phyloP scores from a whole-genome alignment of 1,140 invertebrate genomes.

The Hyposmocoma kahamanoa region DNA sequence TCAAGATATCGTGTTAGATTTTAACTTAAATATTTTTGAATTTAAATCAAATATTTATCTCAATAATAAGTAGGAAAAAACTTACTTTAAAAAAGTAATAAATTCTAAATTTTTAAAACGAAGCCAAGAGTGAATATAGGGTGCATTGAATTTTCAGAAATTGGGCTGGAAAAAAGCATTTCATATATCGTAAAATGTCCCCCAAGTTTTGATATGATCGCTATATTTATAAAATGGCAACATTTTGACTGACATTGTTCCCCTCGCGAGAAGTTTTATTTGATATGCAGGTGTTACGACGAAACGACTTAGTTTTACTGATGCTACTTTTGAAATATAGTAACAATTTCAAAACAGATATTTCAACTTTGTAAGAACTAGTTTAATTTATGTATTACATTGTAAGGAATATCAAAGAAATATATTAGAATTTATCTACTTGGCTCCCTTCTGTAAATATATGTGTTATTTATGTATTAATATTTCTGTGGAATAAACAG shows the following conservation, averaged over 20 bases:
- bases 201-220: background rate
- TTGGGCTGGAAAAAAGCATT: background rate
- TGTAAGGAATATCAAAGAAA: too few relatives aligned
- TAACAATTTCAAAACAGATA: too few relatives aligned
- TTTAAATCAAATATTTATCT: too few relatives aligned
- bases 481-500: too few relatives aligned
- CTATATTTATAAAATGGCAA: background rate
- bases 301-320: slow-evolving; percentile 14
- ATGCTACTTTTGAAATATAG: too few relatives aligned
- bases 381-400: too few relatives aligned
- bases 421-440: too few relatives aligned
- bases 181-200: background rate
- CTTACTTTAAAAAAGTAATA: background rate
- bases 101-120: background rate
- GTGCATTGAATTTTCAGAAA: slow-evolving; percentile 1
- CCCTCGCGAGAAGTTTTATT: slow-evolving; percentile 1
- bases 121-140: background rate
- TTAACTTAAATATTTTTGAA: too few relatives aligned
- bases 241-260: slow-evolving; percentile 2
- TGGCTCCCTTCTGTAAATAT: too few relatives aligned
- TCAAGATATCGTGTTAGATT: too few relatives aligned
- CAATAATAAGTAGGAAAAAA: background rate
- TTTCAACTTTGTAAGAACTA: too few relatives aligned
- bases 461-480: too few relatives aligned
- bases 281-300: slow-evolving; percentile 9